Base-by-base conservation (phyloP, 1,140 invertebrate species). In the Conopomorpha cramerella region DNA sequence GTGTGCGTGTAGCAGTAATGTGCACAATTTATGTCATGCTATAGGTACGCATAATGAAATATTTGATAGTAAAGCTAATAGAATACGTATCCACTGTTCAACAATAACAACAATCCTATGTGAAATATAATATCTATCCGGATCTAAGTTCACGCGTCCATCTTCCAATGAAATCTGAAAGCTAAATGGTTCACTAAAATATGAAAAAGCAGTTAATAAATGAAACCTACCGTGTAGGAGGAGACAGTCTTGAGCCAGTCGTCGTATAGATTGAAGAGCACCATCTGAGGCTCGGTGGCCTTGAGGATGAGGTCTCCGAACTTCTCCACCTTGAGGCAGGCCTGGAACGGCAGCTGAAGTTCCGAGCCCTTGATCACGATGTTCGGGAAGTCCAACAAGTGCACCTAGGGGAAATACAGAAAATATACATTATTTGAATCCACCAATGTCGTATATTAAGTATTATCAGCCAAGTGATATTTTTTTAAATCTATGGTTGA, bases 361-460 rank as follows among this genome's bases (percentile, higher is more conserved):
- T 99, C 97, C 2, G 95, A 98, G 1, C 96, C 98, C 76, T 99
- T 99, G 77, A 99, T 99, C 10, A 99, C 97, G 76, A 99, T 99
- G 68, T 99, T 99, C 0, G 98, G 97, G 78, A 99, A 99, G 78
- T 99, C 98, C 0, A 99, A 82, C 55, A 99, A 86, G 82, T 99
- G 97, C 15, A 99, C 95, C 76, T 78, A 36, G 4, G 26, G 6
- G 44, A 26, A 29, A 34, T 29, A 63, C 62, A 41, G 16, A 47
- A 47, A 29, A 17, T 37, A 16, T n/a, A n/a, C n/a, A n/a, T n/a
- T n/a, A n/a, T n/a, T n/a, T n/a, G n/a, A n/a, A n/a, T n/a, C n/a
- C n/a, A n/a, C n/a, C n/a, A n/a, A 10, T 25, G 13, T 8, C 15
- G 4, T 16, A 29, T 2, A 12, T 31, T 41, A 13, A 25, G 29